These are phyloP conservation scores for Arctia plantaginis DNA, from an alignment of 2,888 invertebrate species.

Conservation along the genomic window DNA sequence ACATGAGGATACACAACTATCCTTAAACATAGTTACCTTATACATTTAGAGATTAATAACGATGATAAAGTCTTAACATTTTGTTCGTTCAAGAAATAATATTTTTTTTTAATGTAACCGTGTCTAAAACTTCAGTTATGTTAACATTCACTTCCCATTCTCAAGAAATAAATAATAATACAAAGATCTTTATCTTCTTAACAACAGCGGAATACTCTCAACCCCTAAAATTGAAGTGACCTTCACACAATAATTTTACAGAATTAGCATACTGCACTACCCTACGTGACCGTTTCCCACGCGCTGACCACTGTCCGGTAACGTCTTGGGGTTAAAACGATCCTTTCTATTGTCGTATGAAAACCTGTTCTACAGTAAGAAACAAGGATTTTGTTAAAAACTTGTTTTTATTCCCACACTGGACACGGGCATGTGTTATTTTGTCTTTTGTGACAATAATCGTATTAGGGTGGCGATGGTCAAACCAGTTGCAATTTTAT, in stretches of 20 bases:
- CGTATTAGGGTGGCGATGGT: constrained; percentile 10
- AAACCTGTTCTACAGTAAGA: constrained; percentile 52
- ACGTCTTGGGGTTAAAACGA: constrained; percentile 55
- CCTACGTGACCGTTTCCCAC: constrained; percentile 64
- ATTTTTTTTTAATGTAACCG: background rate
- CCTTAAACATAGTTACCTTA: no score
- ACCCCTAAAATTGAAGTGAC: constrained; percentile 30
- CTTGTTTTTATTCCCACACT: constrained; percentile 68
- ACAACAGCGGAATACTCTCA: background rate
- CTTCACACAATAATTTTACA: constrained; percentile 35
- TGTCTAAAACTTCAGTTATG: background rate
- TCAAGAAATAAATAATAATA: background rate
- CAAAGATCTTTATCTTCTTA: background rate
- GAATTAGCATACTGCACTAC: constrained; percentile 42
- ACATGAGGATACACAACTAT: no score
- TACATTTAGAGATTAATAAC: background rate
- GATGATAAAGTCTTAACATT: background rate
- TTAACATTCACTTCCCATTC: background rate
- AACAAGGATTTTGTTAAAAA: constrained; percentile 57
- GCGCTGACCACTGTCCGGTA: constrained; percentile 73
- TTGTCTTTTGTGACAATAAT: constrained; percentile 39
- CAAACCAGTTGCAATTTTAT: constrained; percentile 19
- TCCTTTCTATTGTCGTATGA: constrained; percentile 54
- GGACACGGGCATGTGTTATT: constrained; percentile 13
- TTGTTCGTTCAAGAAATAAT: background rate